Evolutionary conservation across 2,797 vertebrate genomes (phyloP), one percentile per base, ranked within the genome.

Genomic region (Carcharodon carcharias): DNA sequence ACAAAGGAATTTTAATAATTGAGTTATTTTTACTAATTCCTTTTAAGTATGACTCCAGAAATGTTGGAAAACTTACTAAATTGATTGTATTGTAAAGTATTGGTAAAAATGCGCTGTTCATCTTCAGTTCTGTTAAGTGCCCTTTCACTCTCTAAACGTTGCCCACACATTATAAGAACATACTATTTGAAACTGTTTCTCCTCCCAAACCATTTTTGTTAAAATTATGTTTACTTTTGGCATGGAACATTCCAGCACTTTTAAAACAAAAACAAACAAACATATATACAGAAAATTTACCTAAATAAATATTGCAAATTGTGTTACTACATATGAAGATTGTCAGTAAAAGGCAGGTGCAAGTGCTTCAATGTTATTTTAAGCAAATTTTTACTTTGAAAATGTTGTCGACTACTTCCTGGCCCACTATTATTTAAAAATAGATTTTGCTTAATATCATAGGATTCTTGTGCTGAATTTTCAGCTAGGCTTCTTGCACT

Each of bases 141-240:
- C 21, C 61, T 67, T 93, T 93, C 91, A 93, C 91, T 93, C 91
- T 93, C n/a, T 61, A 65, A 93, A n/a, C 40, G 65, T 65, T 93
- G n/a, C 58, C 61, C 35, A 65, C 14, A 6, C 7, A 6, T 93
- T 67, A 45, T 26, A 26, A 26, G n/a, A 67, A 40, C 89, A 92
- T 16, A 45, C 40, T 4, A n/a, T 0, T 28, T 26, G n/a, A 93
- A 26, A 21, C 2, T 91, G 31, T 35, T 67, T 26, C 45, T 4
- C 6, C 6, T n/a, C n/a, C 31, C 23, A 61, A 92, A 40, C 23
- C 8, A 93, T 63, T 40, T 93, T 45, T 67, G 5, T 67, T 85
- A 85, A 35, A 40, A 58, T 35, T 58, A 40, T 40, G 2, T 45
- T 26, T 4, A 26, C 65, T 67, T 45, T 26, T 45, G 23, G n/a